phyloP scores from a whole-genome alignment of 2,888 invertebrate genomes.

The Steinernema hermaphroditum region DNA sequence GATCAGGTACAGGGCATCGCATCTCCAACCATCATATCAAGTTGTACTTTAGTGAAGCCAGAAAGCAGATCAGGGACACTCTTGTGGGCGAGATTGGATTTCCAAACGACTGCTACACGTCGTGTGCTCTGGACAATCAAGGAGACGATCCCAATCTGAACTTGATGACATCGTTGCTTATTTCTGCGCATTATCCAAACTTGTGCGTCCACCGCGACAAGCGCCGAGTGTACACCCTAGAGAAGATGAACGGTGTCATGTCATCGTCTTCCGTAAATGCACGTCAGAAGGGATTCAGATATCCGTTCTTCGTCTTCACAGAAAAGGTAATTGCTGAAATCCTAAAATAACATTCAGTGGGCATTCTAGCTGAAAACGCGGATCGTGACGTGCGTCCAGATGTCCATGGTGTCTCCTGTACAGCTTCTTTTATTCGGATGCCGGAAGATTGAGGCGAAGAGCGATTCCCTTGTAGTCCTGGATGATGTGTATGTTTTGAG shows the following conservation, averaged over 20 bases:
- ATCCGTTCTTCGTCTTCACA: slow-evolving; percentile 94
- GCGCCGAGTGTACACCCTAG: slow-evolving; percentile 85
- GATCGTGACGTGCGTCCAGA: slow-evolving; percentile 92
- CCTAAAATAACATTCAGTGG: not conserved
- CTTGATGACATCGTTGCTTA: slow-evolving; percentile 69
- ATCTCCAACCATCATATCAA: too few species aligned
- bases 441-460: slow-evolving; percentile 79
- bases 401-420: slow-evolving; percentile 91
- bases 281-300: slow-evolving; percentile 74
- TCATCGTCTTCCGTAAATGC: slow-evolving; percentile 97
- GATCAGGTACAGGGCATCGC: slow-evolving; percentile 76
- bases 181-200: slow-evolving; percentile 86
- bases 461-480: slow-evolving; percentile 76
- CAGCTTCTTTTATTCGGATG: slow-evolving; percentile 89
- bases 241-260: slow-evolving; percentile 88
- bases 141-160: slow-evolving; percentile 81
- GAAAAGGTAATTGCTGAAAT: slow-evolving; percentile 76
- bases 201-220: slow-evolving; percentile 76
- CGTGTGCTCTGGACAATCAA: slow-evolving; percentile 73
- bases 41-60: slow-evolving; percentile 34
- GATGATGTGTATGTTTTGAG: slow-evolving; percentile 76
- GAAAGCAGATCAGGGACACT: slow-evolving; percentile 74
- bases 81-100: slow-evolving; percentile 78
- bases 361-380: slow-evolving; percentile 78
- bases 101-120: slow-evolving; percentile 78